Conservation (phyloP, 2,888 invertebrate species). For the Pristionchus mayeri region DNA sequence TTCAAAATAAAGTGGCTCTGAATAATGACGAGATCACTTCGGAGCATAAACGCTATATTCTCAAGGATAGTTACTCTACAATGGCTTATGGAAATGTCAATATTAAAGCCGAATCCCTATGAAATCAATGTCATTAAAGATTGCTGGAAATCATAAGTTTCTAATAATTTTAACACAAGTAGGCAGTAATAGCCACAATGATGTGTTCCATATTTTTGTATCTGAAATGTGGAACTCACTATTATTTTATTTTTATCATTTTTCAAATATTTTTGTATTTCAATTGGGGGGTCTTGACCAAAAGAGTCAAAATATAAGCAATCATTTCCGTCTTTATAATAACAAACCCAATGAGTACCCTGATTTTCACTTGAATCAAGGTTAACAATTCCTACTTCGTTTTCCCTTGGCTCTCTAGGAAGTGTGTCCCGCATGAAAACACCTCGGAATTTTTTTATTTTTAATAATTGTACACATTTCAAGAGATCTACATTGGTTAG, state of each 20-base stretch:
- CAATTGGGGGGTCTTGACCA: slow-evolving; percentile 37
- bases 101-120: slow-evolving; percentile 55
- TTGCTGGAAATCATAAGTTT: slow-evolving; percentile 36
- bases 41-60: slow-evolving; percentile 49
- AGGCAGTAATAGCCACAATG: slow-evolving; percentile 48
- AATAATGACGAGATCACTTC: slow-evolving; percentile 47
- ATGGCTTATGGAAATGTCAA: slow-evolving; percentile 51
- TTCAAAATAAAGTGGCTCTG: slow-evolving; percentile 48
- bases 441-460: slow-evolving; percentile 38
- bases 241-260: background rate
- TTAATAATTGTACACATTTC: background rate
- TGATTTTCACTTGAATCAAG: slow-evolving; percentile 21
- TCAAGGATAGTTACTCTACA: slow-evolving; percentile 48
- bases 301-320: slow-evolving; percentile 33
- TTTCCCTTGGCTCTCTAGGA: background rate
- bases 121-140: slow-evolving; percentile 52
- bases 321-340: background rate
- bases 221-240: slow-evolving; percentile 30
- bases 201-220: slow-evolving; percentile 43
- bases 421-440: slow-evolving; percentile 43
- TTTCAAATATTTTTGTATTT: slow-evolving; percentile 45
- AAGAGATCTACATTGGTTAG: slow-evolving; percentile 15
- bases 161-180: slow-evolving; percentile 20
- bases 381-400: slow-evolving; percentile 37
- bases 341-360: slow-evolving; percentile 47